Evolutionary conservation across 2,797 vertebrate species (phyloP), one percentile per base, ranked within the genome.

Genomic region (Notolepis coatsorum): DNA sequence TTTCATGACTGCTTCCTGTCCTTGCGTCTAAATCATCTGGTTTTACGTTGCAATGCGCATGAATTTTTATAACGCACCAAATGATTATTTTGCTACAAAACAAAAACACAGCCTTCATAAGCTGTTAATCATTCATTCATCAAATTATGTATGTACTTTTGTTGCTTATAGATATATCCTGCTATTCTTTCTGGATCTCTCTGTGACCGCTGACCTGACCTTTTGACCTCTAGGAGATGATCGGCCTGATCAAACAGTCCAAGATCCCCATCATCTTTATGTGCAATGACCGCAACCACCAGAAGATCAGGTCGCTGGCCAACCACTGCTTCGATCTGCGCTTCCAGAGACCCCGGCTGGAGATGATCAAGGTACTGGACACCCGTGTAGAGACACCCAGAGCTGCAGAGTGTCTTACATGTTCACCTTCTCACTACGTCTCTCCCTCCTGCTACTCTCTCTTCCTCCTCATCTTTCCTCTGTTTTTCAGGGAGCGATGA

Each of bases 261-360:
- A 98, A 96, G 90, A 93, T 98, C 37, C 97, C 98, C 59, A 97
- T 99, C 77, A 96, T 99, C 85, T 99, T 94, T 80, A 99, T 99
- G 97, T 99, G 98, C 74, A 99, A 99, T 6, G 97, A 99, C 60
- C 94, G 98, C n/a, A 99, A 98, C 83, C 97, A 99, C 71, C 93
- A 85, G 5, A 99, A 98, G 89, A 98, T 99, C 47, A 92, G 98
- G 18, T 98, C 97, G 2, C 80, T 99, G 64, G 92, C 95, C 24
- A 97, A 99, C 89, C 95, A 99, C 81, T 99, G 97, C 75, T 94
- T 95, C 1, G 98, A 99, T 77, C 94, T 99, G 81, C 96, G 97
- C 62, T 97, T 99, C 84, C 96, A 95, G 90, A 95, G 96, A 62
- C 97, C 97, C 1, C 93, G 97, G 2, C 67, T 99, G 38, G 97